A percentile compares a stretch with the other conserved stretches of the same genome.
Conservation (phyloP, 2,113 vertebrate genomes). For the Cyprinodon brontotheroides region DNA sequence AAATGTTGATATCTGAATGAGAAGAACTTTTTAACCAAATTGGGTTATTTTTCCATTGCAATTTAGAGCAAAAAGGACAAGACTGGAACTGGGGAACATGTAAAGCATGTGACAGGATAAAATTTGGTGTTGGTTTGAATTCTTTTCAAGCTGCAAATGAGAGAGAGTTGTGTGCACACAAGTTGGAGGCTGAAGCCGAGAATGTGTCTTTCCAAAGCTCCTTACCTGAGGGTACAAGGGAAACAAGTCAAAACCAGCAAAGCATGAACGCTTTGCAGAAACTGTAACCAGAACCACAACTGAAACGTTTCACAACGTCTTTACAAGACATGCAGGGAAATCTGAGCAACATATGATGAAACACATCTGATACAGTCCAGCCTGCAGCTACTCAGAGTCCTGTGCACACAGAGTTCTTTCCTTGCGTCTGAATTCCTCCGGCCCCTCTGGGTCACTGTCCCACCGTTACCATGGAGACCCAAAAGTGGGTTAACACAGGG, state of each 20-base stretch:
- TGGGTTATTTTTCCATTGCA: too few relatives aligned
- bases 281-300: not conserved
- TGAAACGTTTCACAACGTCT: not conserved
- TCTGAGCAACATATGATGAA: slow-evolving; percentile 6
- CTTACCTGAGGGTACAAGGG: not conserved
- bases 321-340: not conserved
- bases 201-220: not conserved
- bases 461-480: slow-evolving; percentile 73
- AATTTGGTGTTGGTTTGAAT: not conserved
- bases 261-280: not conserved
- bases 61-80: too few relatives aligned
- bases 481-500: slow-evolving; percentile 69
- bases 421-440: slow-evolving; percentile 50
- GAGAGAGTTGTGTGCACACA: not conserved
- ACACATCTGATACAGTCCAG: slow-evolving; percentile 6
- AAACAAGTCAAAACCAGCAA: not conserved
- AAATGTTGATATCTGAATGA: too few relatives aligned
- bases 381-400: slow-evolving; percentile 21
- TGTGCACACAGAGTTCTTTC: slow-evolving; percentile 45
- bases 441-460: slow-evolving; percentile 56
- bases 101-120: not conserved
- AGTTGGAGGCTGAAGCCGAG: not conserved
- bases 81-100: not conserved
- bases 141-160: not conserved
- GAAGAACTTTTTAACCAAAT: too few relatives aligned